Percentiles rank a stretch among this genome's conserved stretches.
These are phyloP conservation scores for Pseudopodoces humilis DNA, from an alignment of 2,113 vertebrate species.

Conservation along the genomic window DNA sequence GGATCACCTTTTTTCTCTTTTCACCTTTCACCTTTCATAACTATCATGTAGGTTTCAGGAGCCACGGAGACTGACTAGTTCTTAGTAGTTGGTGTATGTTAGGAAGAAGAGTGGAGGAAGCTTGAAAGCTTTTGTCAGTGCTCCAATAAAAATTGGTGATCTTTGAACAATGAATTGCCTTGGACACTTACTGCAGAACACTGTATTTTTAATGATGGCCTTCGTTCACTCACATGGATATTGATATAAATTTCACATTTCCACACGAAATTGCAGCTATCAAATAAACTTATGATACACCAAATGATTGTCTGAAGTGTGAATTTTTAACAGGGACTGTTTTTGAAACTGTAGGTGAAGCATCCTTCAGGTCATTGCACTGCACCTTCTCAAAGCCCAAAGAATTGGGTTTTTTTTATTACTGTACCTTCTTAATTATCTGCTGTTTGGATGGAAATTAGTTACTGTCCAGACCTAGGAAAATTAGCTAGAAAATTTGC, in stretches of 20 bases:
- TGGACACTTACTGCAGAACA: neutral
- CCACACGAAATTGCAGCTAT: neutral
- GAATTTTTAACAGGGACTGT: neutral
- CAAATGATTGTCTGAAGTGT: neutral
- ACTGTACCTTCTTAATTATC: neutral
- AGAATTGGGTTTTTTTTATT: accelerated
- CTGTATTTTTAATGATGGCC: neutral
- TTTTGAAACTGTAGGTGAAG: neutral
- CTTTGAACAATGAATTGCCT: neutral
- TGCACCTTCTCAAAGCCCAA: accelerated
- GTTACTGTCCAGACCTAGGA: neutral
- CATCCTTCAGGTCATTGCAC: accelerated
- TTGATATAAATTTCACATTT: neutral
- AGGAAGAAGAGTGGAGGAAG: neutral
- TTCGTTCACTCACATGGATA: neutral
- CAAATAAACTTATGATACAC: neutral
- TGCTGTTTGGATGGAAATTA: accelerated
- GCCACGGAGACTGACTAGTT: neutral
- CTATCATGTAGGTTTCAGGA: neutral
- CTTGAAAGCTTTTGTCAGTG: neutral
- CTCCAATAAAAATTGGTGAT: neutral
- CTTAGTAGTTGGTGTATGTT: neutral
- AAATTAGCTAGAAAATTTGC: neutral
- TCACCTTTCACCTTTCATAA: neutral
- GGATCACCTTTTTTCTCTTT: neutral